These are phyloP conservation scores for Andrena trimmerana DNA, from an alignment of 2,888 invertebrate genomes.

Conservation along the genomic window DNA sequence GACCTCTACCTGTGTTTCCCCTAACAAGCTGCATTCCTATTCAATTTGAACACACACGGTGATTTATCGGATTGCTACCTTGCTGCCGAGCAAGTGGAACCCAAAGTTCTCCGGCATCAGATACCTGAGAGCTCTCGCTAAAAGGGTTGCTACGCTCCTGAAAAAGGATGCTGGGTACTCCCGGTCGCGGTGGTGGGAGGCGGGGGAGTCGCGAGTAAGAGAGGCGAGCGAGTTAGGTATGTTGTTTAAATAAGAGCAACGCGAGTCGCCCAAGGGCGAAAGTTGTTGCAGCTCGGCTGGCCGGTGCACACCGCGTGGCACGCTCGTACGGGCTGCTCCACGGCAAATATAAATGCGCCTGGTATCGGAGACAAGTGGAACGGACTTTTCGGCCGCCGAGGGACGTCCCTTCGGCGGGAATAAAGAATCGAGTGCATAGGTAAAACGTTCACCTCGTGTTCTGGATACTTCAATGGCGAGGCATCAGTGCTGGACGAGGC, in stretches of 20 bases:
- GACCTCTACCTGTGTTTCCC: too few relatives aligned
- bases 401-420: conserved; percentile 52
- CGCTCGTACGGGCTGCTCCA: conserved; percentile 57
- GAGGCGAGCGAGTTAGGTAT: conserved; percentile 83
- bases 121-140: not conserved
- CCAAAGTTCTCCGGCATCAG: conserved; percentile 4
- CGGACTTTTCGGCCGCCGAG: conserved; percentile 70
- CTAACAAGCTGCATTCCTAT: not conserved
- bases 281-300: conserved; percentile 78
- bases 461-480: conserved; percentile 10
- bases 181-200: conserved; percentile 71
- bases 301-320: conserved; percentile 67
- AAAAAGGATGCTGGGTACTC: conserved; percentile 70
- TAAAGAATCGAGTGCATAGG: conserved; percentile 34
- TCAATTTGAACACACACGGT: not conserved
- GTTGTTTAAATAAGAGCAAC: conserved; percentile 84
- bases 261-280: conserved; percentile 83
- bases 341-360: conserved; percentile 73
- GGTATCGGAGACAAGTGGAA: conserved; percentile 74
- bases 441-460: conserved; percentile 31
- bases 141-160: conserved; percentile 72
- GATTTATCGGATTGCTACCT: not conserved
- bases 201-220: conserved; percentile 79
- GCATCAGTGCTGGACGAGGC: not conserved
- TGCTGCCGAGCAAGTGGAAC: not conserved